Conservation (phyloP, 2,888 invertebrate species). For the Ennomos erosarius region DNA sequence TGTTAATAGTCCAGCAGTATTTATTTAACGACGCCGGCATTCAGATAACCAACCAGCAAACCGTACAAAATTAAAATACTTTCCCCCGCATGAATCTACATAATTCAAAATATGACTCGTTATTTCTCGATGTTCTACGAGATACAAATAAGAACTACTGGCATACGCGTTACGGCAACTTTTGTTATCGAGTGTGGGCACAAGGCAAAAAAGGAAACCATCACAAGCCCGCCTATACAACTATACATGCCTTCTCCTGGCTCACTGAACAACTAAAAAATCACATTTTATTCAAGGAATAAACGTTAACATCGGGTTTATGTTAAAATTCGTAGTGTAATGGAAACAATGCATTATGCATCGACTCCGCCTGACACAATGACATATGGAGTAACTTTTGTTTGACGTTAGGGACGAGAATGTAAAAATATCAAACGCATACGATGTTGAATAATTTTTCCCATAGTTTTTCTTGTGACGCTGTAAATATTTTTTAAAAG, state of each 20-base stretch:
- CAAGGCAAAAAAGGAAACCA: conserved; percentile 59
- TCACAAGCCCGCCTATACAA: conserved; percentile 51
- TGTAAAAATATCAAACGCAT: conserved; percentile 68
- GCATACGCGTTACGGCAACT: conserved; percentile 32
- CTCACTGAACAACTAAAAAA: conserved; percentile 67
- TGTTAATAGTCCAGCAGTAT: conserved; percentile 7
- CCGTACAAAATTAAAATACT: conserved; percentile 20
- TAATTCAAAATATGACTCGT: conserved; percentile 31
- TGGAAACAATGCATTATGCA: conserved; percentile 84
- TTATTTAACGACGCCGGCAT: conserved; percentile 7
- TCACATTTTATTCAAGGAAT: conserved; percentile 78
- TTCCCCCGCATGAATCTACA: conserved; percentile 23
- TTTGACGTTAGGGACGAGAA: conserved; percentile 75
- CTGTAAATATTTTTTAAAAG: conserved; percentile 60
- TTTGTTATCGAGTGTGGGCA: conserved; percentile 28
- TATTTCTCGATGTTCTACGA: conserved; percentile 24
- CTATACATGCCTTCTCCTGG: conserved; percentile 50
- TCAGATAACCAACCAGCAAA: conserved; percentile 15
- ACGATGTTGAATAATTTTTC: conserved; percentile 64
- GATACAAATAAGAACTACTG: conserved; percentile 35
- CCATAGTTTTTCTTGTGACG: conserved; percentile 65
- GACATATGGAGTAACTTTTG: conserved; percentile 77
- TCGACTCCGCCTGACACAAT: conserved; percentile 74
- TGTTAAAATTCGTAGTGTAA: conserved; percentile 84
- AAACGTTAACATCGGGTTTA: conserved; percentile 82